These are phyloP conservation scores for Platycercus adscitus DNA, from an alignment of 2,113 vertebrate species.

Conservation along the genomic window DNA sequence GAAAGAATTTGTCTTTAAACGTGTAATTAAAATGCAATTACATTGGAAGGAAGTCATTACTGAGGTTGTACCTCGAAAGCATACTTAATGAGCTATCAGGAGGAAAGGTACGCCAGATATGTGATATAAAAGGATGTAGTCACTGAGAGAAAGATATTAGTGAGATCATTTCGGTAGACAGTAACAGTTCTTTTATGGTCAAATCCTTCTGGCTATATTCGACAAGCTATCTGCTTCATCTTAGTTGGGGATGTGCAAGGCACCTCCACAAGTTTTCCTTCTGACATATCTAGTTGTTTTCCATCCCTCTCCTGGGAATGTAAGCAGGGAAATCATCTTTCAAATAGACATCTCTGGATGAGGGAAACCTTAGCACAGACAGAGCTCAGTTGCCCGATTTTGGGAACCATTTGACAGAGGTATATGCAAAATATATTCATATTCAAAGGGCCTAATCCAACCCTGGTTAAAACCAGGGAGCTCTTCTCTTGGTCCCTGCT, in stretches of 20 bases:
- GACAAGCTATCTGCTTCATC: neutral
- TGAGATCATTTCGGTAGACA: slow-evolving; percentile 1
- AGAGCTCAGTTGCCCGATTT: neutral
- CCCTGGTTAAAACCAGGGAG: neutral
- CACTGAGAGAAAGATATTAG: neutral
- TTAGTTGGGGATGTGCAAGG: neutral
- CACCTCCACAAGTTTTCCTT: neutral
- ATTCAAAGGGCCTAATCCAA: neutral
- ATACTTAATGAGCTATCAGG: slow-evolving; percentile 44
- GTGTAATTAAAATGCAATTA: slow-evolving; percentile 68
- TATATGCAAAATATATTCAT: neutral
- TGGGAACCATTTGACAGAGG: neutral
- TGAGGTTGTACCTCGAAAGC: slow-evolving; percentile 54
- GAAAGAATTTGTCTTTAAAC: slow-evolving; percentile 56
- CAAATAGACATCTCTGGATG: neutral
- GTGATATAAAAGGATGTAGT: neutral
- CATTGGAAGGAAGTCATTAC: slow-evolving; percentile 50
- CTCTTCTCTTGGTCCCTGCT: neutral
- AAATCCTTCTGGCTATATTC: neutral
- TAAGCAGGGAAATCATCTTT: neutral
- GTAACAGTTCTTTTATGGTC: neutral
- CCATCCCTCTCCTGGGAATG: neutral
- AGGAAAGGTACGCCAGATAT: slow-evolving; percentile 6
- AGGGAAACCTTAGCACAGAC: neutral
- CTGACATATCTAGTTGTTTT: neutral